Base-by-base conservation (phyloP, 2,888 invertebrate genomes). In the Volucella zonaria region DNA sequence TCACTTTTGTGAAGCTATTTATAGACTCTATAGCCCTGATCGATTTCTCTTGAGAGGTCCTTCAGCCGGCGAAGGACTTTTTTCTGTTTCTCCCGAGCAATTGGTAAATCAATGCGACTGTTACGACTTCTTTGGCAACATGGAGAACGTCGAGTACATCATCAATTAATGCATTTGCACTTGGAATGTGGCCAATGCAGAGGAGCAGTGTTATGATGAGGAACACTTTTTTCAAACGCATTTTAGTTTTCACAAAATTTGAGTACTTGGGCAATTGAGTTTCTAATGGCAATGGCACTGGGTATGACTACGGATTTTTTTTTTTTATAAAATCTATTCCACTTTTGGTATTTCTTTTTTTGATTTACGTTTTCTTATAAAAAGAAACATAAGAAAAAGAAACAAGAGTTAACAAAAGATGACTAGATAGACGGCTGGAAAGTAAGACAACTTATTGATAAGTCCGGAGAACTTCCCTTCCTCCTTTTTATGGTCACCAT, bases 101-200 rank as follows among this genome's bases (percentile, higher is more conserved):
- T 90, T 3, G 95, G 95, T 67, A 94, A 91, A 14, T 94, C 93
- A 8, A 94, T 93, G 1, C 94, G 42, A 95, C 93, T 64, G 93
- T 92, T 40, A 93, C 93, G 45, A 95, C 93, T 88, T 95, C 94
- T 88, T 94, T 94, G 47, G 90, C 89, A n/a, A 92, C 89, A 88
- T 93, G 93, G 18, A 95, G 89, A 12, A 95, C 92, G 89, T 95
- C 95, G 61, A 94, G 89, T 1, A 94, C 93, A 87, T 94, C 94
- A 82, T 93, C 94, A 38, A 94, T 89, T 59, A 94, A 87, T 23
- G 93, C 94, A 88, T 88, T 88, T 2, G 90, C 87, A 10, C 87
- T 88, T 23, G 85, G 89, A 90, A 90, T 87, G 49, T 66, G 47
- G 3, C 64, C 70, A 40, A 74, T 59, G 42, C 62, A 81, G 42